These are phyloP conservation scores for Adineta ricciae DNA, from an alignment of 2,888 invertebrate species.

Conservation along the genomic window DNA sequence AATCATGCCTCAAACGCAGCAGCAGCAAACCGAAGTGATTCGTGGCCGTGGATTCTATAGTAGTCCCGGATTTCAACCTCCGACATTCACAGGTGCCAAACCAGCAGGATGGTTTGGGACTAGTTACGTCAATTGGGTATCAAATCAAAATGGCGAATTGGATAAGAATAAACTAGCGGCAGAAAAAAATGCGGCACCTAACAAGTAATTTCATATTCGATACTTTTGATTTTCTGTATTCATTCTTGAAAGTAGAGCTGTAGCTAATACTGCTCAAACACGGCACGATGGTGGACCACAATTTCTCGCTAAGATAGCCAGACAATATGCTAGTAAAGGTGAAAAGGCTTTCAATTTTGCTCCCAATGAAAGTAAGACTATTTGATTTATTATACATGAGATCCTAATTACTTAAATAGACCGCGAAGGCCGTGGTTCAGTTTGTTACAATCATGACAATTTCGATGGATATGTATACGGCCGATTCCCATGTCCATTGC, in stretches of 20 bases:
- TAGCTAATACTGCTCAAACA: background rate
- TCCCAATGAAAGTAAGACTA: background rate
- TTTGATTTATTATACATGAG: no score
- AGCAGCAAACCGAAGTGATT: background rate
- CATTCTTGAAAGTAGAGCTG: background rate
- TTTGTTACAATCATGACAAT: background rate
- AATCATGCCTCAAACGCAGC: background rate
- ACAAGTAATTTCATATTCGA: background rate
- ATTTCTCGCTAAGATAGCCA: background rate
- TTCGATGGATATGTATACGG: constrained; percentile 10
- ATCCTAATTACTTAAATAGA: background rate
- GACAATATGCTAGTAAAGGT: background rate
- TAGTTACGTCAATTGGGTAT: background rate
- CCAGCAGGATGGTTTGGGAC: background rate
- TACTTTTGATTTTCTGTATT: background rate
- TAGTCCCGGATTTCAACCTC: background rate
- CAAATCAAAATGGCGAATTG: background rate
- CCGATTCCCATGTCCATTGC: background rate
- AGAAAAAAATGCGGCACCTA: background rate
- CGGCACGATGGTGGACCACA: background rate
- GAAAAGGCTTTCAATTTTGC: background rate
- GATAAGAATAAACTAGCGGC: background rate
- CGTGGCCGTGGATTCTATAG: background rate
- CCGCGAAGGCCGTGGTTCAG: background rate
- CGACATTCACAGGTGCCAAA: background rate